Evolutionary conservation across 2,113 vertebrate genomes (phyloP).

Genomic region (Alaudala cheleensis): DNA sequence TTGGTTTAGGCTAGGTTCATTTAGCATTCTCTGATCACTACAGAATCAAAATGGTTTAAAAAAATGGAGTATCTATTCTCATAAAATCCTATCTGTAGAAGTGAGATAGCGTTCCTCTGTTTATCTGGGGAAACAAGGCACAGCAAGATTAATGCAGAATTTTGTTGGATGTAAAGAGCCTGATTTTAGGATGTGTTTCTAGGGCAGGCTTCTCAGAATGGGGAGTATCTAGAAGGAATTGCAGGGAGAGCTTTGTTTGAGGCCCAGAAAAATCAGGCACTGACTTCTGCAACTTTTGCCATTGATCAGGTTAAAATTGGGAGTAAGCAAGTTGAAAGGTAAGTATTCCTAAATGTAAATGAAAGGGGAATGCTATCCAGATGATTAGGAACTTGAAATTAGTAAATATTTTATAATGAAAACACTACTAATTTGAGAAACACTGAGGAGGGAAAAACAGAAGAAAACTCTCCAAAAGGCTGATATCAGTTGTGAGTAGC

Average conservation of each 20-base stretch:
- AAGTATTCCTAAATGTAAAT: background rate
- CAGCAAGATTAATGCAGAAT: background rate
- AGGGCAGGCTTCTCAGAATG: background rate
- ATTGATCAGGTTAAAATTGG: background rate
- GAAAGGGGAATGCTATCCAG: background rate
- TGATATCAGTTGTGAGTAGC: background rate
- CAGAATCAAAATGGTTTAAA: background rate
- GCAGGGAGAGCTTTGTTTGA: background rate
- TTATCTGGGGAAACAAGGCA: background rate
- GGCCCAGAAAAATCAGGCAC: background rate
- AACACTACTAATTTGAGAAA: background rate
- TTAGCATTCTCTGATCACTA: background rate
- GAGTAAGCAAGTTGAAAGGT: background rate
- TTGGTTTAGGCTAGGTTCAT: background rate
- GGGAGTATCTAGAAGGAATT: background rate
- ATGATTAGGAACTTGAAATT: background rate
- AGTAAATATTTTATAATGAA: background rate
- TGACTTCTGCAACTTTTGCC: background rate
- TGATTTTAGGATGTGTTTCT: background rate
- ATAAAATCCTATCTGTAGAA: background rate
- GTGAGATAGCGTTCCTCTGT: background rate
- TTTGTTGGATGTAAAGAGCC: background rate
- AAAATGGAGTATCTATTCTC: background rate
- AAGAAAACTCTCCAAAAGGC: background rate
- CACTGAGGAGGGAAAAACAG: background rate